Conservation (phyloP, 2,113 vertebrate species). For the Archocentrus centrarchus region DNA sequence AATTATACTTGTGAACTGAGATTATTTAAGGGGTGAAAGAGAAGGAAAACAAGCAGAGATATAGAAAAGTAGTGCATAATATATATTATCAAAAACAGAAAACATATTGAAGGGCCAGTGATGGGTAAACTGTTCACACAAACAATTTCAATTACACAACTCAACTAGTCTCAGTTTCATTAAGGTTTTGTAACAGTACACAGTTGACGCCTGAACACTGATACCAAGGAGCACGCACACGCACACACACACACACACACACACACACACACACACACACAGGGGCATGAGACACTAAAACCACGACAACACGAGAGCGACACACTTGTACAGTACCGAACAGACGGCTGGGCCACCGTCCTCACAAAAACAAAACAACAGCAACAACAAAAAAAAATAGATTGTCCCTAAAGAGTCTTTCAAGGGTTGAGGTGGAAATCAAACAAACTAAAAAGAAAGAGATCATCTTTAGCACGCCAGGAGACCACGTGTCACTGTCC, state of each 20-base stretch:
- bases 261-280: constrained; percentile 70
- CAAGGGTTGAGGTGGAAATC: constrained; percentile 48
- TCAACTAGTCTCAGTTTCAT: constrained; percentile 46
- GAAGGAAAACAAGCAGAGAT: constrained; percentile 82
- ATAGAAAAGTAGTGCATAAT: constrained; percentile 92
- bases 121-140: constrained; percentile 61
- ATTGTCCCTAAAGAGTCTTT: constrained; percentile 87
- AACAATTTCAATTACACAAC: constrained; percentile 54
- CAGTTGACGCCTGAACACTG: constrained; percentile 61
- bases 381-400: constrained; percentile 63
- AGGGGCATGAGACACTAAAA: constrained; percentile 54
- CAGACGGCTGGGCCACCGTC: constrained; percentile 83
- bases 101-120: constrained; percentile 76
- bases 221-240: constrained; percentile 59
- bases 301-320: constrained; percentile 66
- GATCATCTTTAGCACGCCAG: constrained; percentile 69
- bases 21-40: constrained; percentile 34
- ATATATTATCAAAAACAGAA: constrained; percentile 84
- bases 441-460: constrained; percentile 57
- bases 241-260: constrained; percentile 64
- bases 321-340: constrained; percentile 88
- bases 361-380: constrained; percentile 63
- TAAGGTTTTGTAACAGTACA: constrained; percentile 65
- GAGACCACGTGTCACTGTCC: not conserved
- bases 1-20: constrained; percentile 36